Evolutionary conservation across 2,113 vertebrate genomes (phyloP).

Genomic region (Astur gentilis): DNA sequence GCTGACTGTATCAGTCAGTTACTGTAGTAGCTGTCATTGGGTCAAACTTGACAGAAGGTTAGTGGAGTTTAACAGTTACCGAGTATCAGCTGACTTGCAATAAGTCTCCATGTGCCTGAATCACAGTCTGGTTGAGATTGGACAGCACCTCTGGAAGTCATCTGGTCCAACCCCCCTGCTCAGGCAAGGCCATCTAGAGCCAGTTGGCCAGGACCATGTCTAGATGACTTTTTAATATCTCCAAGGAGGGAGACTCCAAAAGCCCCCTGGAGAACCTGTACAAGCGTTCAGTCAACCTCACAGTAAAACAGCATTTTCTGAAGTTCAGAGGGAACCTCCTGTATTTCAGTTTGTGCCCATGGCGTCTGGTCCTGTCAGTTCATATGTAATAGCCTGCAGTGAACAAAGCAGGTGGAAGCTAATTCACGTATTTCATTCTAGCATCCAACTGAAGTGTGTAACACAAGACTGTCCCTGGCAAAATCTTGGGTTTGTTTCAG

Average conservation of each 20-base stretch:
- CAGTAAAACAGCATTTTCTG: not conserved
- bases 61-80: not conserved
- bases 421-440: not conserved
- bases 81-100: not conserved
- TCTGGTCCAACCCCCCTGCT: not conserved
- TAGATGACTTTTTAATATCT: not conserved
- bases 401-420: not conserved
- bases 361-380: not conserved
- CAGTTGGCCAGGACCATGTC: no score
- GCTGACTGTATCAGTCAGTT: not conserved
- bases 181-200: not conserved
- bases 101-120: not conserved
- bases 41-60: not conserved
- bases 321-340: not conserved
- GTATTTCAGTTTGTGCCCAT: not conserved
- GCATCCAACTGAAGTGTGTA: not conserved
- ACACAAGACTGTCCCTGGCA: not conserved
- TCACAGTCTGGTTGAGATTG: not conserved
- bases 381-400: no score
- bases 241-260: not conserved
- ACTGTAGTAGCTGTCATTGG: not conserved
- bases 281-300: not conserved
- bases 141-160: not conserved
- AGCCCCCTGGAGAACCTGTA: not conserved
- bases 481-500: not conserved